Conservation (phyloP, 2,888 invertebrate species). For the Altica lythri region DNA sequence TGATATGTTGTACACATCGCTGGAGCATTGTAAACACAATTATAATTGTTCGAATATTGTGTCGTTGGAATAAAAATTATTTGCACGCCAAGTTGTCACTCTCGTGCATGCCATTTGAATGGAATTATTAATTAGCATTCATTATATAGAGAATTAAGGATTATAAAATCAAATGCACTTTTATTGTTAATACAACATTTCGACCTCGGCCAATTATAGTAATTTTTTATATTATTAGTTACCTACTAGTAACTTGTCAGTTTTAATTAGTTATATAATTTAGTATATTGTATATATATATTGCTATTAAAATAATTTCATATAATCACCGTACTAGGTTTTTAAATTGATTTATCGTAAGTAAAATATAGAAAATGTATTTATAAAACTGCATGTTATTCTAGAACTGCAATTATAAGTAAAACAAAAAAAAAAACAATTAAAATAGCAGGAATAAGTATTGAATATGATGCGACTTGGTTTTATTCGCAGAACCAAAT, state of each 20-base stretch:
- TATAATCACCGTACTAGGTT: too few relatives aligned
- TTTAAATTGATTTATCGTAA: too few relatives aligned
- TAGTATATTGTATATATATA: too few relatives aligned
- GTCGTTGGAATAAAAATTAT: conserved; percentile 35
- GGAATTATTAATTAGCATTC: conserved; percentile 30
- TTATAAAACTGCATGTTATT: too few relatives aligned
- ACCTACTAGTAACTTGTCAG: too few relatives aligned
- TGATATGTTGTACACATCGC: conserved; percentile 36
- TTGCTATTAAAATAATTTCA: too few relatives aligned
- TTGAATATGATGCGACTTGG: too few relatives aligned
- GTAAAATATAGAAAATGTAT: too few relatives aligned
- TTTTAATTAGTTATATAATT: background rate
- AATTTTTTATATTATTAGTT: background rate
- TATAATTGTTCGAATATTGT: conserved; percentile 37
- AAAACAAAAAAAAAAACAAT: too few relatives aligned
- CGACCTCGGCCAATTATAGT: conserved; percentile 6
- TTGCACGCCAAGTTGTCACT: conserved; percentile 35
- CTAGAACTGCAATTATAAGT: too few relatives aligned
- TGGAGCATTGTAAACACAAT: conserved; percentile 37
- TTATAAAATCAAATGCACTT: conserved; percentile 22
- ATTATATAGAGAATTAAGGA: conserved; percentile 24
- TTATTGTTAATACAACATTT: background rate
- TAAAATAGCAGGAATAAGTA: too few relatives aligned
- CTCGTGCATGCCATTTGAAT: conserved; percentile 22
- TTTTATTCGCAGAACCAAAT: too few relatives aligned